Evolutionary conservation across 2,113 vertebrate genomes (phyloP), one percentile per base, ranked within the genome.

Genomic region (Siniperca chuatsi): DNA sequence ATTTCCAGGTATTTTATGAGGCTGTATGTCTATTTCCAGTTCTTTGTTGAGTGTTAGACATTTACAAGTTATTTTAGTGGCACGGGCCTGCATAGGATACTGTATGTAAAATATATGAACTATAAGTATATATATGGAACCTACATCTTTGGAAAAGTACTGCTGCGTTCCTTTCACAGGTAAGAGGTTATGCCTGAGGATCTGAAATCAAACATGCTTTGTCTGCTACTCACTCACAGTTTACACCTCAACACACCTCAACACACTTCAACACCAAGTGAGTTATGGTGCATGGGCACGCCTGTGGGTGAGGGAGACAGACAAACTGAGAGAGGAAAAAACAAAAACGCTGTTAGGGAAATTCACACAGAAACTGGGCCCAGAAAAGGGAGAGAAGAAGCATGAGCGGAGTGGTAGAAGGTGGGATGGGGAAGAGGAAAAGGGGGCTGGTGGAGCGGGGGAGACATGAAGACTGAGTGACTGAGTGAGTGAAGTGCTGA

Each of bases 231-330:
- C 92, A 90, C 69, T 89, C 87, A 78, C 61, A 71, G 87, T 86
- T 88, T 89, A 89, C 91, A 89, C 87, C 80, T 90, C 76, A 82
- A 78, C 90, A 90, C 90, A 89, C 90, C 88, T 92, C 81, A 80
- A 18, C 87, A 89, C 92, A 92, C 90, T 87, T 93, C 85, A 90
- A 83, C 89, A 69, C 85, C 79, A 4, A 71, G 64, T 86, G 92
- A 94, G 87, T 92, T 92, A 94, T 84, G 91, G 87, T 90, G 86
- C 84, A 79, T 44, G 8, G 90, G 79, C 90, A 92, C 81, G 90
- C 94, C 93, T 87, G 61, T 78, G 83, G 85, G 83, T 70, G 78
- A 87, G 52, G 46, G 78, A 89, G 84, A 52, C n/a, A 87, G 60
- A 74, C 40, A 37, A 76, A 60, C 37, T 0, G 25, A 3, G 8